These are phyloP conservation scores for Microctenopoma stevenorrisi DNA, from an alignment of 2,797 vertebrate genomes.

Conservation along the genomic window DNA sequence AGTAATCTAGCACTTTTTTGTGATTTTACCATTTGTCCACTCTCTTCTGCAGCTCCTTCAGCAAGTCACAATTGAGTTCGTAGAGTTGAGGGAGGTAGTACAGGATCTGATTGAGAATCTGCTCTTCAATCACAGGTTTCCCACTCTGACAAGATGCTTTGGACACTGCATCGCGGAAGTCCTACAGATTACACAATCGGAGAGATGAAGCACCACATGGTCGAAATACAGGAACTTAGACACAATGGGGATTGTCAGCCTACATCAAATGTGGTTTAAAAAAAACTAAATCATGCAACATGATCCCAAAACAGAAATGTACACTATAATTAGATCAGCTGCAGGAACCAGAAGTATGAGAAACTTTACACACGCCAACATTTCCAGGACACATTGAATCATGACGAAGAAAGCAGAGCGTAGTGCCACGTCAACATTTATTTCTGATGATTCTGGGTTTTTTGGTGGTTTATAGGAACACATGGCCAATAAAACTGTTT, in stretches of 20 bases:
- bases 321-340: background rate
- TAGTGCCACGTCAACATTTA: constrained; percentile 24
- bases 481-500: constrained; percentile 59
- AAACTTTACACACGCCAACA: constrained; percentile 20
- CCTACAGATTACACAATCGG: constrained; percentile 76
- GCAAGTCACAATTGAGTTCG: constrained; percentile 92
- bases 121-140: constrained; percentile 95
- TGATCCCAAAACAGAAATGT: background rate
- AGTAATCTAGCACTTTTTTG: background rate
- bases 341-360: background rate
- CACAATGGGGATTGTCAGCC: background rate
- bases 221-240: background rate
- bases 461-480: constrained; percentile 54
- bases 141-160: constrained; percentile 88
- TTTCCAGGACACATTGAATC: constrained; percentile 43
- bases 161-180: constrained; percentile 91
- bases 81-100: constrained; percentile 97
- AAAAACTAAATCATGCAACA: background rate
- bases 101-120: constrained; percentile 93
- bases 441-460: constrained; percentile 63
- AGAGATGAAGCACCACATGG: background rate
- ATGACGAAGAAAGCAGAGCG: constrained; percentile 16
- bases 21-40: constrained; percentile 89
- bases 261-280: background rate
- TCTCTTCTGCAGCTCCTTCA: constrained; percentile 91